Conservation (phyloP, 2,113 vertebrate species). For the Dascyllus trimaculatus region DNA sequence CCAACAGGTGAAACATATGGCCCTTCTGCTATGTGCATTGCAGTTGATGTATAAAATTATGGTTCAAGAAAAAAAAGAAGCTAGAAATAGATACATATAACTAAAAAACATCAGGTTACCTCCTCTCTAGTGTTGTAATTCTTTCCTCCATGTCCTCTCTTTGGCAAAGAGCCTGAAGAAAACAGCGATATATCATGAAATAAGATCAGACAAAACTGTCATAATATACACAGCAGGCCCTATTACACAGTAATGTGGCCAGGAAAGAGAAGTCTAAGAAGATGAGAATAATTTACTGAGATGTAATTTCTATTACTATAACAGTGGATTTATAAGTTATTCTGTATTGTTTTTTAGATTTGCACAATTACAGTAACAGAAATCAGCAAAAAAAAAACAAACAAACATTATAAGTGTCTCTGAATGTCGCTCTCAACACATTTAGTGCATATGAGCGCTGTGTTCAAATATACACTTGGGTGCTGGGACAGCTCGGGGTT, state of each 20-base stretch:
- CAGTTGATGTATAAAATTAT: constrained; percentile 9
- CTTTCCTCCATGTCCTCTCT: constrained; percentile 95
- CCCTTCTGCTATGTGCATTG: constrained; percentile 12
- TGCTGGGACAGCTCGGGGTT: constrained; percentile 30
- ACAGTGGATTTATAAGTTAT: background rate
- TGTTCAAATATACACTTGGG: constrained; percentile 47
- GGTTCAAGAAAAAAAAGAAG: background rate
- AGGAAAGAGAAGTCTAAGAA: constrained; percentile 2
- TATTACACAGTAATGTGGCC: background rate
- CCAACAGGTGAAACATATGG: constrained; percentile 59
- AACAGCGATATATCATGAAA: constrained; percentile 18
- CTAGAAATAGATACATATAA: background rate
- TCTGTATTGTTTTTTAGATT: constrained; percentile 1
- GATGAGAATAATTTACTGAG: no score
- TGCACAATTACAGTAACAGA: background rate
- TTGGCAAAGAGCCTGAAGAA: constrained; percentile 90
- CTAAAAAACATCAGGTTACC: constrained; percentile 71
- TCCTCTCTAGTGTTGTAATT: constrained; percentile 93
- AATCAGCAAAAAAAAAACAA: background rate
- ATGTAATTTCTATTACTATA: background rate
- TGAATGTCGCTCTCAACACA: background rate
- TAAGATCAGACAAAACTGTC: background rate
- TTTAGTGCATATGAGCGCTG: constrained; percentile 26
- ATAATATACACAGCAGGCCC: background rate
- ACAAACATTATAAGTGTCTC: background rate